Evolutionary conservation across 2,797 vertebrate genomes (phyloP), one percentile per base, ranked within the genome.

Genomic region (Tokudaia muenninki): DNA sequence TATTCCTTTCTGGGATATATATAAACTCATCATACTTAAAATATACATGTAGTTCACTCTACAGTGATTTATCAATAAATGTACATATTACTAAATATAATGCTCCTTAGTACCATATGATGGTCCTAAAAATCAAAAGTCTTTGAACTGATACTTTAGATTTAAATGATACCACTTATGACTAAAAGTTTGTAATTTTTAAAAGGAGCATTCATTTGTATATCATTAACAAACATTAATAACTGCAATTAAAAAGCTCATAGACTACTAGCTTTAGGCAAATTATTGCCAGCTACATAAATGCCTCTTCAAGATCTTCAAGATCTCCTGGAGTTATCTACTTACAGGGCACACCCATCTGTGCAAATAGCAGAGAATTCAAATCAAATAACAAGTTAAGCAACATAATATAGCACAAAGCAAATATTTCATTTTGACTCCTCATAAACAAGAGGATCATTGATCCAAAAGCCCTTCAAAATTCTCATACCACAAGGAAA

Each of bases 221-320:
- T 96, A 96, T 92, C 94, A 97, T 98, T 98, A 97, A 97, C 96
- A 96, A 97, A 94, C 59, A 96, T 98, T 97, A 98, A 97, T 95
- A 98, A 98, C 97, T 94, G 92, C 96, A 98, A 98, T 94, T 97
- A 97, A 98, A 98, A 98, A 98, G 89, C 94, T 97, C 95, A 97
- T 86, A 97, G 93, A 98, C 94, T 98, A 97, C 37, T 94, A 98
- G 97, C 94, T 97, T 97, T 97, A 98, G 98, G 98, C 97, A 97
- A 98, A 96, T 97, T 98, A 98, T 97, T 98, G 96, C 93, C 97
- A 97, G 81, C 93, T 75, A 94, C 70, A 98, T 94, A 98, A 98
- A 98, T 96, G 92, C 26, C 81, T 98, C 96, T 97, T 97, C 97
- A 84, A 96, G 96, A 97, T 98, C 95, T 97, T 97, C 97, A 84